Conservation (phyloP, 53 echinoderm and acorn worm species). For the Pentamera pediparva region DNA sequence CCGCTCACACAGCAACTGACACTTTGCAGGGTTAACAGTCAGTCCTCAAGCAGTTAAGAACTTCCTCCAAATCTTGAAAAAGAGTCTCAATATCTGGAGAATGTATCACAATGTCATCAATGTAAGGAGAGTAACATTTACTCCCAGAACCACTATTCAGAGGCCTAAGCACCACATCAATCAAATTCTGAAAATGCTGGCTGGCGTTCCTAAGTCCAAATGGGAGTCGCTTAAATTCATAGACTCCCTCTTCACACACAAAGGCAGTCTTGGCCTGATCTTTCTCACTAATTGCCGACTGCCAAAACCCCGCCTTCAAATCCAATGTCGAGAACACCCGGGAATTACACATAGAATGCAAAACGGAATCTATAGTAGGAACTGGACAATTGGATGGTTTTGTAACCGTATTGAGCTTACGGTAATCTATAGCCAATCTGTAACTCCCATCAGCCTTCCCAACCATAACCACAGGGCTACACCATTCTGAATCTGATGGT, state of each 20-base stretch:
- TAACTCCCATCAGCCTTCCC: not conserved
- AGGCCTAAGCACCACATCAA: slow-evolving; percentile 1
- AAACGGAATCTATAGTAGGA: slow-evolving; percentile 13
- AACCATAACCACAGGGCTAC: slow-evolving; percentile 5
- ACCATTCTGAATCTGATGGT: slow-evolving; percentile 2
- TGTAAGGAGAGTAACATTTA: slow-evolving; percentile 14
- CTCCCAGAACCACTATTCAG: not conserved
- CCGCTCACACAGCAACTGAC: slow-evolving; percentile 5
- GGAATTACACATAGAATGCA: slow-evolving; percentile 15
- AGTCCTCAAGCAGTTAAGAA: slow-evolving; percentile 36
- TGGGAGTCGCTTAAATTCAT: not conserved
- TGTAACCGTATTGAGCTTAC: not conserved
- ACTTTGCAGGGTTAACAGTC: slow-evolving; percentile 44
- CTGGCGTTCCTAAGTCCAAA: slow-evolving; percentile 23
- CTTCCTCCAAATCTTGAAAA: slow-evolving; percentile 13
- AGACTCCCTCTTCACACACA: slow-evolving; percentile 12
- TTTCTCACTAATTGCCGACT: not conserved
- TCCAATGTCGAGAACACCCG: slow-evolving; percentile 17
- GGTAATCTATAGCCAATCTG: slow-evolving; percentile 9
- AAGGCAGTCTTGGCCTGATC: slow-evolving; percentile 3
- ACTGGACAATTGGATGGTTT: slow-evolving; percentile 20
- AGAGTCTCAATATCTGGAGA: slow-evolving; percentile 22
- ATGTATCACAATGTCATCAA: slow-evolving; percentile 29
- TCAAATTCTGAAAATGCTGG: slow-evolving; percentile 16
- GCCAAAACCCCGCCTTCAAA: slow-evolving; percentile 37